These are phyloP conservation scores for Eudyptes chrysolophus DNA, from an alignment of 2,113 vertebrate genomes.

Conservation along the genomic window DNA sequence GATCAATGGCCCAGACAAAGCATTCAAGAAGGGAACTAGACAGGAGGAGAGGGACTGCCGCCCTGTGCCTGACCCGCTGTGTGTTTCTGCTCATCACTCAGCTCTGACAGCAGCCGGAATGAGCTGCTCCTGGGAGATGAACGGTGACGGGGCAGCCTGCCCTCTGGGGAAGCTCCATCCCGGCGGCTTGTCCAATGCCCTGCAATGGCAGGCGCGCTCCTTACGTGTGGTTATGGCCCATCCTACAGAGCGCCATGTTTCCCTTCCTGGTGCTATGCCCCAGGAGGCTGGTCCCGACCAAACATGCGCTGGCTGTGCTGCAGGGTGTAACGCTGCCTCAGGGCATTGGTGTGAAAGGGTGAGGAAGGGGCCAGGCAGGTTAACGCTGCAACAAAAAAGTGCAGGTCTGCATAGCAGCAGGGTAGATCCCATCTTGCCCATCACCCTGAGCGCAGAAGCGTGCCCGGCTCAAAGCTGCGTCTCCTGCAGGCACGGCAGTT, in stretches of 20 bases:
- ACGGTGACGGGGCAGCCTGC: background rate
- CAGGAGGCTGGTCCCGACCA: background rate
- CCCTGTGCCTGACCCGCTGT: background rate
- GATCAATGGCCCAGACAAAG: background rate
- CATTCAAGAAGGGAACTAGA: background rate
- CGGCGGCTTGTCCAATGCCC: background rate
- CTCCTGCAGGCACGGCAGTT: background rate
- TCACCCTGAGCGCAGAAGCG: accelerated
- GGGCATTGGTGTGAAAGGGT: accelerated
- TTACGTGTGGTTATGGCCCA: accelerated
- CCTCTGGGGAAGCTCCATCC: background rate
- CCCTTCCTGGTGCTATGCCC: background rate
- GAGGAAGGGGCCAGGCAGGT: background rate
- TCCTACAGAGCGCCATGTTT: accelerated
- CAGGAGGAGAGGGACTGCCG: background rate
- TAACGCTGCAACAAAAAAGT: background rate
- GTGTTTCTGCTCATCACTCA: accelerated
- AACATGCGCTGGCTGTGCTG: accelerated
- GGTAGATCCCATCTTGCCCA: background rate
- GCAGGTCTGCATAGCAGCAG: background rate
- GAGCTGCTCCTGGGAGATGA: background rate
- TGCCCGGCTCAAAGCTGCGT: background rate
- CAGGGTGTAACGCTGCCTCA: background rate
- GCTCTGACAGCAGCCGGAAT: background rate
- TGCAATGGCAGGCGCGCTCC: background rate